phyloP scores from a whole-genome alignment of 1,140 invertebrate species.

The Achatina immaculata region DNA sequence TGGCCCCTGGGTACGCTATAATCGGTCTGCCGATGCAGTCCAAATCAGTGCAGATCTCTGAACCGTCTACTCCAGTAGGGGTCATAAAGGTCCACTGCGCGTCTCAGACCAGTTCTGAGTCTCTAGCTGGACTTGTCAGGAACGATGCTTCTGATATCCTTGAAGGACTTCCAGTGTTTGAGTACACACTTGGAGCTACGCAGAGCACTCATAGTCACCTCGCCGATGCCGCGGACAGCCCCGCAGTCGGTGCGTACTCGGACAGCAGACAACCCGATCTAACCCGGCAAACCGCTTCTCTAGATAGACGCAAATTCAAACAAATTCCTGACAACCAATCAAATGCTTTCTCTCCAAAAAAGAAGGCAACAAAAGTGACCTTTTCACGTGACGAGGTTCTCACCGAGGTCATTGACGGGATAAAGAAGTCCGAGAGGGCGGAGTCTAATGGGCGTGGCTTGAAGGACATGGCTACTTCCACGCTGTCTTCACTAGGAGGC shows the following conservation, averaged over 20 bases:
- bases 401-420: slow-evolving; percentile 36
- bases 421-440: slow-evolving; percentile 12
- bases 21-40: slow-evolving; percentile 29
- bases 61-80: background rate
- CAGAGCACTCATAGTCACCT: slow-evolving; percentile 1
- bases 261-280: slow-evolving; percentile 20
- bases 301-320: slow-evolving; percentile 10
- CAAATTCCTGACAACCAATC: background rate
- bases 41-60: slow-evolving; percentile 15
- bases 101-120: slow-evolving; percentile 33
- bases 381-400: slow-evolving; percentile 34
- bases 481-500: slow-evolving; percentile 32
- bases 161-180: slow-evolving; percentile 33
- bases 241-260: background rate
- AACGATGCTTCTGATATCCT: slow-evolving; percentile 37
- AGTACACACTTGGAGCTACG: slow-evolving; percentile 28
- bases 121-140: slow-evolving; percentile 19
- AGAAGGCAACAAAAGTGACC: slow-evolving; percentile 29
- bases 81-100: slow-evolving; percentile 31
- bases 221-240: background rate
- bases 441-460: slow-evolving; percentile 30
- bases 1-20: slow-evolving; percentile 17
- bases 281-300: slow-evolving; percentile 14
- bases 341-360: background rate
- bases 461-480: slow-evolving; percentile 33